Evolutionary conservation across 1,140 invertebrate genomes (phyloP).

Genomic region (Aphaenogaster rudis): DNA sequence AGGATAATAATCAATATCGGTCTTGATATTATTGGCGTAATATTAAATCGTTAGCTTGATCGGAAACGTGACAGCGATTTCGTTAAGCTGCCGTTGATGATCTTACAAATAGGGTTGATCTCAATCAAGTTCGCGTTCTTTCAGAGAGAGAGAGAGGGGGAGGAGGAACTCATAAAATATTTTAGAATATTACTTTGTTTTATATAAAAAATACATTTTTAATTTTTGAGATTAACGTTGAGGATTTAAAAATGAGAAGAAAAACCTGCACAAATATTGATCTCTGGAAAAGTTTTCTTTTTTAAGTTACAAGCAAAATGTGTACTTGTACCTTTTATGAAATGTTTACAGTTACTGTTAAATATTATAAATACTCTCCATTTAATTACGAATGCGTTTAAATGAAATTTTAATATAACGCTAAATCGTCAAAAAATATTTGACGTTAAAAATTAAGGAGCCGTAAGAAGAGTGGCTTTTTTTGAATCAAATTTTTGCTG

Average conservation of each 20-base stretch:
- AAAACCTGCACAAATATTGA: background rate
- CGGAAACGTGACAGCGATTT: constrained; percentile 74
- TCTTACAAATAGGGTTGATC: constrained; percentile 21
- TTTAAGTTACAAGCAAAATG: background rate
- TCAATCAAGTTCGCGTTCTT: background rate
- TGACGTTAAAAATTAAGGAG: background rate
- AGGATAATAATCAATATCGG: constrained; percentile 68
- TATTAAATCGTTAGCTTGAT: constrained; percentile 74
- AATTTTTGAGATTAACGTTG: background rate
- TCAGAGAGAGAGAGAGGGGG: background rate
- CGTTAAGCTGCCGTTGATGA: constrained; percentile 66
- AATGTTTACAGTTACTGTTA: background rate
- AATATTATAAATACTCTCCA: background rate
- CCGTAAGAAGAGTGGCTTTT: background rate
- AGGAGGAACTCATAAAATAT: background rate
- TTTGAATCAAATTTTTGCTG: background rate
- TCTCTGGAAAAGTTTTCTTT: background rate
- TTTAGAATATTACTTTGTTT: background rate
- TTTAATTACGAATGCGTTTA: background rate
- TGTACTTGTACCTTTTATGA: no score
- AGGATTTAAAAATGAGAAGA: background rate
- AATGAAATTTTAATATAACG: background rate
- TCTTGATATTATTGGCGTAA: constrained; percentile 44
- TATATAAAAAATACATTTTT: background rate
- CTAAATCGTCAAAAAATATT: constrained; percentile 7